Percentiles rank a stretch among this genome's conserved stretches.
Evolutionary conservation across 2,797 vertebrate genomes (phyloP).

Genomic region (Melanogrammus aeglefinus): DNA sequence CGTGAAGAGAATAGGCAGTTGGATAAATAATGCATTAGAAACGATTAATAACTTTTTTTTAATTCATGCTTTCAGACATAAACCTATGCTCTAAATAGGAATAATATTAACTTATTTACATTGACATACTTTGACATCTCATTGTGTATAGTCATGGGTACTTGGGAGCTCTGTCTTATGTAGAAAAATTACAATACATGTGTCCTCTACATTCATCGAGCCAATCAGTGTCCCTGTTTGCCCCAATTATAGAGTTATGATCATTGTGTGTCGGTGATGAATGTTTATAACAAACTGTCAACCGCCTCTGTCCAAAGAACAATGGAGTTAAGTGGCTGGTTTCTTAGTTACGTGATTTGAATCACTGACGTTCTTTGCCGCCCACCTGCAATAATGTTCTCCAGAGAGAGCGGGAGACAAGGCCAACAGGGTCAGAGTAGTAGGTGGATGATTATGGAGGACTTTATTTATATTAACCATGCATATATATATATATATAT

Average conservation of each 20-base stretch:
- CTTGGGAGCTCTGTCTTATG: neutral
- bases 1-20: neutral
- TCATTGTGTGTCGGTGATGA: neutral
- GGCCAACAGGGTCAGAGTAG: conserved; percentile 28
- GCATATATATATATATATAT: conserved; percentile 21
- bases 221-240: neutral
- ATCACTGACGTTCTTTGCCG: conserved; percentile 13
- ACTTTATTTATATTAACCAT: conserved; percentile 26
- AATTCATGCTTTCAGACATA: neutral
- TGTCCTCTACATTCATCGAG: neutral
- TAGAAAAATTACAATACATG: neutral
- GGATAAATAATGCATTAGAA: neutral
- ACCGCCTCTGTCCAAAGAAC: conserved; percentile 12
- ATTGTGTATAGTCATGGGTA: neutral
- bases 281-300: neutral
- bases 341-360: conserved; percentile 15
- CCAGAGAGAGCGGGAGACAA: conserved; percentile 25
- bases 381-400: conserved; percentile 16
- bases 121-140: neutral
- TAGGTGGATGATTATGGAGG: conserved; percentile 20
- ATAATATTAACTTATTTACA: neutral
- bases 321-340: conserved; percentile 10
- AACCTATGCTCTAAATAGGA: neutral
- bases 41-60: neutral
- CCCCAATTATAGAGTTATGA: neutral